Percentiles rank a stretch among this genome's conserved stretches.
Conservation (phyloP, 37 sponge, comb jelly and placozoan genomes). For the Oscarella lobularis region DNA sequence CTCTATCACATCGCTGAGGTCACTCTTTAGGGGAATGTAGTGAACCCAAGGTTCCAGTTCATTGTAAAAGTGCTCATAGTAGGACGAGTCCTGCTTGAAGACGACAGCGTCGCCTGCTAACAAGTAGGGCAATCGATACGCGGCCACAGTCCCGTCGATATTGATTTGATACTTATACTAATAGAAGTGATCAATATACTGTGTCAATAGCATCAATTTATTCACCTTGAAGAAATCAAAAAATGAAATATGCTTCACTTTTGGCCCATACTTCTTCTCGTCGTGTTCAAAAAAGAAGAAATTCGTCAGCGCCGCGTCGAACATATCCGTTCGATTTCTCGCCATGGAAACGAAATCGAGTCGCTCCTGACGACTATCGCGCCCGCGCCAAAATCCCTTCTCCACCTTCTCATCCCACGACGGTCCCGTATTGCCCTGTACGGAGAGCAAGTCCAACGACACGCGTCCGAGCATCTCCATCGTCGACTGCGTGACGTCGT, state of each 20-base stretch:
- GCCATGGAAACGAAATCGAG: constrained; percentile 66
- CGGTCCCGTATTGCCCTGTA: constrained; percentile 38
- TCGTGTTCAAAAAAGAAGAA: constrained; percentile 74
- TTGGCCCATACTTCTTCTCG: constrained; percentile 62
- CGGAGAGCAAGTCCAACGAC: constrained; percentile 43
- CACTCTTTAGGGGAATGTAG: constrained; percentile 73
- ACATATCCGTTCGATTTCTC: constrained; percentile 57
- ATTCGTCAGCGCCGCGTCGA: constrained; percentile 65
- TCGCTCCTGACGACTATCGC: constrained; percentile 87
- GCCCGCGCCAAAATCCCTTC: constrained; percentile 84
- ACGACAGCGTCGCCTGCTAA: constrained; percentile 79
- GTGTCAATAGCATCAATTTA: neutral
- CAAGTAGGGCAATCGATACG: constrained; percentile 84
- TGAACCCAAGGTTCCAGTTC: constrained; percentile 81
- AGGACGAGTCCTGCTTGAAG: constrained; percentile 90
- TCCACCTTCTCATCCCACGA: constrained; percentile 71
- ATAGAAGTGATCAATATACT: neutral
- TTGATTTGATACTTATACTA: constrained; percentile 92
- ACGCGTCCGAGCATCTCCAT: constrained; percentile 63
- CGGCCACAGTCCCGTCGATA: constrained; percentile 96
- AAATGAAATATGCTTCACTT: constrained; percentile 35
- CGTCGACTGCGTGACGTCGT: constrained; percentile 81
- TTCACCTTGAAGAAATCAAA: constrained; percentile 77
- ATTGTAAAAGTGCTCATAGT: constrained; percentile 95
- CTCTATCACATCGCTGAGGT: constrained; percentile 76